Percentiles rank a stretch among this genome's conserved stretches.
Evolutionary conservation across 2,888 invertebrate genomes (phyloP).

Genomic region (Nasonovia ribisnigri): DNA sequence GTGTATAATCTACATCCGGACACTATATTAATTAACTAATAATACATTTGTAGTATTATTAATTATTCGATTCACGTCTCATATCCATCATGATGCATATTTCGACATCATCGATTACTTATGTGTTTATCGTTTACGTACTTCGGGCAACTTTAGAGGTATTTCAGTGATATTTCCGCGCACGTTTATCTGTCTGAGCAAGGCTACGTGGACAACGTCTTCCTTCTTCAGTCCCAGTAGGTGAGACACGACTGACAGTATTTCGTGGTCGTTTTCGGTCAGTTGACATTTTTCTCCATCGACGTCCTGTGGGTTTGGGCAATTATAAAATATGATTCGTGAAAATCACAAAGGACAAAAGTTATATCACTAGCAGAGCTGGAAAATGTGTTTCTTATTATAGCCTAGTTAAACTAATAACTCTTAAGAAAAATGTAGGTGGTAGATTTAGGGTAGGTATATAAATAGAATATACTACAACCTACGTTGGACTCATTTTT

Average conservation of each 20-base stretch:
- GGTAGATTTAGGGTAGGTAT: neutral
- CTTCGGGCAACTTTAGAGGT: conserved; percentile 87
- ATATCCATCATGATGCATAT: neutral
- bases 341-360: neutral
- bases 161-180: conserved; percentile 94
- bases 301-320: conserved; percentile 75
- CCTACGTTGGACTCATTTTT: neutral
- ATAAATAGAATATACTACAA: neutral
- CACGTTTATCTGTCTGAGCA: conserved; percentile 88
- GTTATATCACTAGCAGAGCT: neutral
- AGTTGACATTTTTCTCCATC: conserved; percentile 89
- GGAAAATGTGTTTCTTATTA: neutral
- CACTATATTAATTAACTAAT: neutral
- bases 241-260: conserved; percentile 80
- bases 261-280: conserved; percentile 79
- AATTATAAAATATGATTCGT: neutral
- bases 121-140: conserved; percentile 69
- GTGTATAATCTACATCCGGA: neutral
- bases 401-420: neutral
- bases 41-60: neutral
- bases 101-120: neutral
- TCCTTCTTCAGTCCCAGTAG: conserved; percentile 82
- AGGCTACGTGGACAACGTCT: conserved; percentile 81
- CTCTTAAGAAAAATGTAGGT: neutral
- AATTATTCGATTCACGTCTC: neutral